These are phyloP conservation scores for Danio albolineatus DNA, from an alignment of 2,797 vertebrate species.

Conservation along the genomic window DNA sequence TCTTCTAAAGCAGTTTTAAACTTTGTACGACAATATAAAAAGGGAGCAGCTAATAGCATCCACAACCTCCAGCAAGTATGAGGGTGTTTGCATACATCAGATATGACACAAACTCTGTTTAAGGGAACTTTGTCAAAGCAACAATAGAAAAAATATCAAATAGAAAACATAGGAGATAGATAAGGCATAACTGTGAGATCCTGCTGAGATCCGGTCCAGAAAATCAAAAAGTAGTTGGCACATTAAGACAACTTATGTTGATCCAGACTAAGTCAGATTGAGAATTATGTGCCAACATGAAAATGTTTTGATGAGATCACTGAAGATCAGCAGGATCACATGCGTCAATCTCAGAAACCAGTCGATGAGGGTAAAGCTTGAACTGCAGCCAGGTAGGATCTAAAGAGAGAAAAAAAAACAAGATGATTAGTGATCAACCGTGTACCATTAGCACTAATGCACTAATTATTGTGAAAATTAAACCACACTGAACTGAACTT, in stretches of 20 bases:
- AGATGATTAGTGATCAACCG: not conserved
- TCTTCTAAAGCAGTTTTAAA: not conserved
- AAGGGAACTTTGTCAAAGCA: constrained; percentile 40
- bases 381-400: constrained; percentile 87
- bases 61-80: not conserved
- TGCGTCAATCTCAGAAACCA: constrained; percentile 83
- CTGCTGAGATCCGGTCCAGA: not conserved
- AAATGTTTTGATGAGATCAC: constrained; percentile 55
- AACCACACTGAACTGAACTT: too few relatives aligned
- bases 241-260: not conserved
- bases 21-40: not conserved
- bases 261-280: not conserved
- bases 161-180: not conserved
- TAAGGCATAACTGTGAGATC: constrained; percentile 15
- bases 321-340: constrained; percentile 72
- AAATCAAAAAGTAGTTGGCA: not conserved
- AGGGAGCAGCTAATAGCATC: constrained; percentile 2
- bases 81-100: not conserved
- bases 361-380: constrained; percentile 81
- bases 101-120: constrained; percentile 28
- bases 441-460: not conserved
- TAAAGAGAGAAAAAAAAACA: constrained; percentile 57
- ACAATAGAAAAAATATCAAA: not conserved
- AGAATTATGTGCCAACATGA: not conserved
- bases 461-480: not conserved